phyloP scores from a whole-genome alignment of 1,140 invertebrate genomes.

The Phortica variegata region DNA sequence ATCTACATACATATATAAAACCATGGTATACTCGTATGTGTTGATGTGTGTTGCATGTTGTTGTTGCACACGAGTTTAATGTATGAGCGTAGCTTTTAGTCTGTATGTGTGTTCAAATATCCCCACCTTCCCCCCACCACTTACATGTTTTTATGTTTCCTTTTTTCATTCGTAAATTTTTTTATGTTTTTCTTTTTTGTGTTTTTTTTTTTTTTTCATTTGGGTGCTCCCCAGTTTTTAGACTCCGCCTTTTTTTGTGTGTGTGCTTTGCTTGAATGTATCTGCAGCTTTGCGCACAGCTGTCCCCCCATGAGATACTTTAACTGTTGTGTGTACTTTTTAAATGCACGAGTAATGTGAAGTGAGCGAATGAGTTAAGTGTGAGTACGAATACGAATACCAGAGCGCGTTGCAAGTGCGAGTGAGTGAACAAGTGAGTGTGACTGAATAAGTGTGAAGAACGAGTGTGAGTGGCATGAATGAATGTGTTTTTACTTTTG shows the following conservation, averaged over 20 bases:
- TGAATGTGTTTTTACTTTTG: constrained; percentile 21
- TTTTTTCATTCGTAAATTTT: constrained; percentile 30
- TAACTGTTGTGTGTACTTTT: constrained; percentile 23
- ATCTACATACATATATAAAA: constrained; percentile 21
- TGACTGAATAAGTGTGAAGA: not conserved
- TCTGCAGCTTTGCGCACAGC: constrained; percentile 29
- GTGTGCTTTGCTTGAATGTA: constrained; percentile 50
- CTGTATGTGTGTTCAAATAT: not conserved
- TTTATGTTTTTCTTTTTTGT: constrained; percentile 13
- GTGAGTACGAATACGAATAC: not conserved
- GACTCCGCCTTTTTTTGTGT: constrained; percentile 54
- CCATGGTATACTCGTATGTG: constrained; percentile 14
- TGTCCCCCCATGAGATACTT: constrained; percentile 5
- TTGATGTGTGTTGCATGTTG: constrained; percentile 21
- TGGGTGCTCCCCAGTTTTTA: constrained; percentile 50
- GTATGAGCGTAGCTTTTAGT: constrained; percentile 27
- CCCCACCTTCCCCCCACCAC: not conserved
- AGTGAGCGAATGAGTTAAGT: constrained; percentile 36
- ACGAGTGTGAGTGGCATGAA: constrained; percentile 5
- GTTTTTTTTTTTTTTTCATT: constrained; percentile 28
- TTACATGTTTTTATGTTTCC: constrained; percentile 46
- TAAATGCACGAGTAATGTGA: constrained; percentile 21
- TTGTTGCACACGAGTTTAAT: constrained; percentile 47
- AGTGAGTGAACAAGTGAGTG: constrained; percentile 1
- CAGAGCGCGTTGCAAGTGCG: constrained; percentile 23